Percentiles rank a stretch among this genome's conserved stretches.
Conservation (phyloP, 2,888 invertebrate species). For the Drosophila stalkeri region DNA sequence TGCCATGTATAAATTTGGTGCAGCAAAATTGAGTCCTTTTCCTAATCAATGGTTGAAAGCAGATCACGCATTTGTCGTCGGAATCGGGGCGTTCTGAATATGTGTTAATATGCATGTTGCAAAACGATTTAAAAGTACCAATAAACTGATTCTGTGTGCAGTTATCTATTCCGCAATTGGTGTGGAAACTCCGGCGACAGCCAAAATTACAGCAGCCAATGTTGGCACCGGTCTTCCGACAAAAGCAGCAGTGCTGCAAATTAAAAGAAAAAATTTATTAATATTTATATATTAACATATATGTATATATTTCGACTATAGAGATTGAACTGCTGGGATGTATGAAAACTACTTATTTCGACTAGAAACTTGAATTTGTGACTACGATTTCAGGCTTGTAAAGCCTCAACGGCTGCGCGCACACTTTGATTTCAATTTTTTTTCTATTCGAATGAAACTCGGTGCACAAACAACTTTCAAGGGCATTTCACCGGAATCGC, state of each 20-base stretch:
- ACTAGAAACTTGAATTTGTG: too few relatives aligned
- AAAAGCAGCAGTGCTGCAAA: conserved; percentile 89
- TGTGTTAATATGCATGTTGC: conserved; percentile 58
- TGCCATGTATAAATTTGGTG: conserved; percentile 88
- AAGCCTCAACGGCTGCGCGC: too few relatives aligned
- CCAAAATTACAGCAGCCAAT: conserved; percentile 91
- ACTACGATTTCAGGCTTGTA: too few relatives aligned
- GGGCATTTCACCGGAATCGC: neutral
- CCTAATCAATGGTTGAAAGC: conserved; percentile 86
- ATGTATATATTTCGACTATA: neutral
- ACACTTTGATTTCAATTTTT: neutral
- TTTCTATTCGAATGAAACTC: neutral
- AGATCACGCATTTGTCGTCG: conserved; percentile 88
- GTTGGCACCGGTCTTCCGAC: conserved; percentile 88
- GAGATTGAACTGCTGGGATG: too few relatives aligned
- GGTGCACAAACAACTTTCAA: neutral
- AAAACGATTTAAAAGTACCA: conserved; percentile 87
- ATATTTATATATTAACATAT: neutral
- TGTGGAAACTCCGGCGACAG: conserved; percentile 91
- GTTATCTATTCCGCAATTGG: conserved; percentile 89
- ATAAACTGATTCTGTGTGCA: conserved; percentile 89
- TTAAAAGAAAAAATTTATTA: neutral
- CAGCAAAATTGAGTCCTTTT: conserved; percentile 82
- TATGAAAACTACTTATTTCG: too few relatives aligned
- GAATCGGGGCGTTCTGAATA: conserved; percentile 23